These are phyloP conservation scores for Gobiocypris rarus DNA, from an alignment of 2,113 vertebrate species.

Conservation along the genomic window DNA sequence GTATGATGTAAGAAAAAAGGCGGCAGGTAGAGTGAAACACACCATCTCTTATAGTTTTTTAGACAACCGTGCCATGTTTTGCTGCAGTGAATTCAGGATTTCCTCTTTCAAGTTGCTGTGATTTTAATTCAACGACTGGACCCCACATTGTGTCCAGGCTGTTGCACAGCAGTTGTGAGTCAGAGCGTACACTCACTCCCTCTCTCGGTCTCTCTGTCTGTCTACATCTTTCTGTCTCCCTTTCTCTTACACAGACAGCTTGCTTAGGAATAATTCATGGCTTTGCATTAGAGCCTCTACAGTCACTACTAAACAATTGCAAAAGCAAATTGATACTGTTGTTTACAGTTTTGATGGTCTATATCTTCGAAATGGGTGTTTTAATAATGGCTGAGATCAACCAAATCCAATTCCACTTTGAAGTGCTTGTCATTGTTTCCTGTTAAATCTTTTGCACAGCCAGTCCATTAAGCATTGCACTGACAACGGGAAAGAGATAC, in stretches of 20 bases:
- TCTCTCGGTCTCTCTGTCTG: slow-evolving; percentile 9
- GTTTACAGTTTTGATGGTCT: slow-evolving; percentile 25
- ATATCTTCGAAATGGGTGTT: slow-evolving; percentile 13
- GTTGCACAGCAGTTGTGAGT: slow-evolving; percentile 60
- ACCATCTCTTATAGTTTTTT: slow-evolving; percentile 37
- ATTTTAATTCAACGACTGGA: slow-evolving; percentile 58
- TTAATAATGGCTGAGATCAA: slow-evolving; percentile 32
- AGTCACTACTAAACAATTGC: slow-evolving; percentile 45
- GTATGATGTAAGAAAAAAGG: slow-evolving; percentile 13
- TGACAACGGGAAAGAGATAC: slow-evolving; percentile 18
- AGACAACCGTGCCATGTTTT: slow-evolving; percentile 34
- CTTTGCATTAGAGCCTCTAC: slow-evolving; percentile 38
- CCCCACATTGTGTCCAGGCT: slow-evolving; percentile 60
- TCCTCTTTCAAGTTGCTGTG: slow-evolving; percentile 58
- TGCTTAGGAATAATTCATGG: slow-evolving; percentile 55
- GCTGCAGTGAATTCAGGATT: slow-evolving; percentile 46
- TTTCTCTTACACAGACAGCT: slow-evolving; percentile 22
- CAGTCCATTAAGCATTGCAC: slow-evolving; percentile 40
- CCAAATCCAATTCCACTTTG: slow-evolving; percentile 21
- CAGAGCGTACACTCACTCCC: slow-evolving; percentile 41
- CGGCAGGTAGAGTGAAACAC: neutral
- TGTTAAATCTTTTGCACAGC: slow-evolving; percentile 37
- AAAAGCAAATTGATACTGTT: slow-evolving; percentile 43
- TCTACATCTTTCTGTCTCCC: slow-evolving; percentile 19
- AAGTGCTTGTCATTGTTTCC: slow-evolving; percentile 29